Percentiles rank a stretch among this genome's conserved stretches.
Evolutionary conservation across 2,888 invertebrate species (phyloP).

Genomic region (Timandra comae): DNA sequence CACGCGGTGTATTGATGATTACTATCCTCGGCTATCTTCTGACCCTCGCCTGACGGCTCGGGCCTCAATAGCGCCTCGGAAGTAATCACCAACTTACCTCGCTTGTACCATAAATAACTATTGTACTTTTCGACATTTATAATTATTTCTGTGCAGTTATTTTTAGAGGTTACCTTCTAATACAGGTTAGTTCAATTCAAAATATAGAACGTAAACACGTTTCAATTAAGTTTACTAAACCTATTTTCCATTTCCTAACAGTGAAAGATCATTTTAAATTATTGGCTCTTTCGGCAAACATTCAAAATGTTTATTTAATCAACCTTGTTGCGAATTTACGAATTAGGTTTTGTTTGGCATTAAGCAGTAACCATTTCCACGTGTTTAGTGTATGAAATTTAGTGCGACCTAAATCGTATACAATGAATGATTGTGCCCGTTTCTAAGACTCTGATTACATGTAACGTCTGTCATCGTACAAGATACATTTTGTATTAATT

Average conservation of each 20-base stretch:
- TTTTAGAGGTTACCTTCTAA: too few species aligned
- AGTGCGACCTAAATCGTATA: slow-evolving; percentile 32
- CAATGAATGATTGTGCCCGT: slow-evolving; percentile 37
- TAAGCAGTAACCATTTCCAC: slow-evolving; percentile 23
- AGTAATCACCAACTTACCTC: too few species aligned
- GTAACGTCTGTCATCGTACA: slow-evolving; percentile 9
- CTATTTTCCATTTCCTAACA: slow-evolving; percentile 10
- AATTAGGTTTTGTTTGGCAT: slow-evolving; percentile 29
- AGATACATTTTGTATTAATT: background rate
- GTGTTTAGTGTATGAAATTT: slow-evolving; percentile 23
- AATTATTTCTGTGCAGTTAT: too few species aligned
- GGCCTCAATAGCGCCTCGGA: too few species aligned
- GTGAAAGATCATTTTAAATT: slow-evolving; percentile 3
- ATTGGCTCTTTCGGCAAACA: slow-evolving; percentile 8
- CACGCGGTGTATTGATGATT: too few species aligned
- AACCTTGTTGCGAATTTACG: slow-evolving; percentile 21
- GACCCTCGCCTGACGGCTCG: too few species aligned
- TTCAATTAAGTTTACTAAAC: slow-evolving; percentile 4
- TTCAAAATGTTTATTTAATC: slow-evolving; percentile 21
- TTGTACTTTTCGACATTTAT: too few species aligned
- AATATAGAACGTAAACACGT: background rate
- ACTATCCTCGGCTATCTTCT: too few species aligned
- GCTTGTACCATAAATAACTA: too few species aligned
- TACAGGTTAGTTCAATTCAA: slow-evolving; percentile 7
- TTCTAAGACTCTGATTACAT: slow-evolving; percentile 36